These are phyloP conservation scores for Spinus olivaceus DNA, from an alignment of 2,797 vertebrate species.

Conservation along the genomic window DNA sequence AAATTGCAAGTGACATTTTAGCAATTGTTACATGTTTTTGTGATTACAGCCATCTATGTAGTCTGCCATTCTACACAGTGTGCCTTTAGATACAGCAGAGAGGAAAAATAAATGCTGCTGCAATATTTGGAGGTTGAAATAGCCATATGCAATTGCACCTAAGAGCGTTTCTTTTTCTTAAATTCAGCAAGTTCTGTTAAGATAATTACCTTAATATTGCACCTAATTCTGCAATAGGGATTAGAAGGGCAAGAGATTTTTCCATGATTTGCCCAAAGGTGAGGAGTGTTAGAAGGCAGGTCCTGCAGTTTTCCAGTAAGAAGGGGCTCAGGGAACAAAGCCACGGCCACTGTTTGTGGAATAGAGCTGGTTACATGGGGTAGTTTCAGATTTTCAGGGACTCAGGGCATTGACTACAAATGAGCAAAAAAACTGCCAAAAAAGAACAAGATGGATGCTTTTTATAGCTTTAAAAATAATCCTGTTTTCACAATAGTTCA, in stretches of 20 bases:
- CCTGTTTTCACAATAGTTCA: slow-evolving; percentile 43
- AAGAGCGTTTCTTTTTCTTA: background rate
- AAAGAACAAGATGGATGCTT: background rate
- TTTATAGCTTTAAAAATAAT: slow-evolving; percentile 34
- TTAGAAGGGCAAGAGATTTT: background rate
- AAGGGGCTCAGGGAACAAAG: background rate
- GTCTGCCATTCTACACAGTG: background rate
- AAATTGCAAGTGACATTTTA: background rate
- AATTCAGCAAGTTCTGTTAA: background rate
- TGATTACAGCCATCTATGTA: background rate
- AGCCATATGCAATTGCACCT: background rate
- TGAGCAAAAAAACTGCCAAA: background rate
- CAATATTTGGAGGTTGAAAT: background rate
- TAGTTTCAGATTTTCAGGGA: slow-evolving; percentile 1
- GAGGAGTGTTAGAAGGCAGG: background rate
- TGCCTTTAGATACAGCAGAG: background rate
- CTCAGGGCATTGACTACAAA: background rate
- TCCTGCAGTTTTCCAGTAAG: background rate
- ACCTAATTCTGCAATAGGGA: background rate
- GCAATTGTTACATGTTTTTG: background rate
- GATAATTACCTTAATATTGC: background rate
- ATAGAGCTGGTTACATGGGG: background rate
- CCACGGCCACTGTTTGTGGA: background rate
- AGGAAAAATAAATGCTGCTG: background rate
- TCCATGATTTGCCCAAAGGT: background rate